Evolutionary conservation across 2,113 vertebrate genomes (phyloP).

Genomic region (Fulmarus glacialis): DNA sequence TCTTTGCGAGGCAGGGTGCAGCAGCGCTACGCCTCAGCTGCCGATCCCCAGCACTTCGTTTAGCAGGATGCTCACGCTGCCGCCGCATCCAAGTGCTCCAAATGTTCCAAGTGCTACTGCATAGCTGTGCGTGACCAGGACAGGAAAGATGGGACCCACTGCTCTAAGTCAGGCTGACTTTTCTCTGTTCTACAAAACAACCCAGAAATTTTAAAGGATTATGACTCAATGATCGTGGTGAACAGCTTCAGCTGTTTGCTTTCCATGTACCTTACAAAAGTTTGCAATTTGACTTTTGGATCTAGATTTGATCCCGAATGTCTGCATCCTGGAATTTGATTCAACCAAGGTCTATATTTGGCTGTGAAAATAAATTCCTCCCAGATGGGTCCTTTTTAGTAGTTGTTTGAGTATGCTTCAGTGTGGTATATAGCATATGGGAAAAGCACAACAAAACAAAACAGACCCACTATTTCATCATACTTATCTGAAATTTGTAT

Average conservation of each 20-base stretch:
- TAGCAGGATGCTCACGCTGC: not conserved
- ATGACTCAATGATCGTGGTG: no score
- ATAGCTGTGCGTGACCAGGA: not conserved
- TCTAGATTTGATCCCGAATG: not conserved
- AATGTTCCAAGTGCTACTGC: no score
- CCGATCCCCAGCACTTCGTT: fast-evolving
- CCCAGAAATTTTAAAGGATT: not conserved
- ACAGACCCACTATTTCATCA: not conserved
- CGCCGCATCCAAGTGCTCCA: no score
- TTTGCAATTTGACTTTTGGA: not conserved
- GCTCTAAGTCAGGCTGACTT: not conserved
- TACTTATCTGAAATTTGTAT: not conserved
- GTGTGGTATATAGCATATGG: not conserved
- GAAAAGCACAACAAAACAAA: not conserved
- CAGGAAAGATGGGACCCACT: not conserved
- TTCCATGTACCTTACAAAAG: not conserved
- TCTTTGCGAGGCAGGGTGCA: not conserved
- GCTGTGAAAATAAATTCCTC: not conserved
- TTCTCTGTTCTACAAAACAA: not conserved
- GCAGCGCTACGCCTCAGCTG: fast-evolving
- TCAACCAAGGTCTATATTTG: not conserved
- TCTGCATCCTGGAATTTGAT: not conserved
- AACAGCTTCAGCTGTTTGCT: not conserved
- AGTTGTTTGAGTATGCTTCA: not conserved
- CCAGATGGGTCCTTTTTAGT: not conserved